phyloP scores from a whole-genome alignment of 2,113 vertebrate species.

The Acrocephalus kingi region DNA sequence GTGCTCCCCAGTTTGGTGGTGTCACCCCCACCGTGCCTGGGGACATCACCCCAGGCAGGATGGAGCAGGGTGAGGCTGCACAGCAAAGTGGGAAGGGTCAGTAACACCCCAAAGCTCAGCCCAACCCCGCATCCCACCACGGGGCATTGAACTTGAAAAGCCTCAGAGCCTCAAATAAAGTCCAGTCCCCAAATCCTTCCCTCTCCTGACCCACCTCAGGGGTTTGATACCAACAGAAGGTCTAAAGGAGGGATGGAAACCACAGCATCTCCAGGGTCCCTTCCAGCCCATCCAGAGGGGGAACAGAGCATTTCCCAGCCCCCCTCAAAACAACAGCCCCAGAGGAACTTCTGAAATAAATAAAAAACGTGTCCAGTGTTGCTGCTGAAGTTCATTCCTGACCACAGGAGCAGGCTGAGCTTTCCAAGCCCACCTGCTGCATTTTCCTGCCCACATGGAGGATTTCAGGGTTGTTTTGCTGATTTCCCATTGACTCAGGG shows the following conservation, averaged over 20 bases:
- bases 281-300: not conserved
- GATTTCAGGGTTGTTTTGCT: not conserved
- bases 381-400: not conserved
- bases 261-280: too few relatives aligned
- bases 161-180: not conserved
- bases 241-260: not conserved
- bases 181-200: not conserved
- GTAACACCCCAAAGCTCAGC: not conserved
- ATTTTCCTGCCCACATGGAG: not conserved
- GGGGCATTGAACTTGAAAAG: fast-evolving
- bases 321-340: not conserved
- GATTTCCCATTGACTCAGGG: not conserved
- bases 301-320: not conserved
- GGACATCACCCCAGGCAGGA: not conserved
- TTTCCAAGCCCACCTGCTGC: not conserved
- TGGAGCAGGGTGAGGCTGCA: not conserved
- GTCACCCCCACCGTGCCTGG: not conserved
- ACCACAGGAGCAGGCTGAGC: not conserved
- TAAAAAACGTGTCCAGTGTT: fast-evolving
- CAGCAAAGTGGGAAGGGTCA: fast-evolving
- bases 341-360: not conserved
- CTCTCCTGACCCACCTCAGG: not conserved
- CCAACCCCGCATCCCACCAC: not conserved
- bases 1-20: not conserved
- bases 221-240: not conserved